Evolutionary conservation across 37 sponge, comb jelly and placozoan genomes (phyloP).

Genomic region (Dysidea cf. avara): DNA sequence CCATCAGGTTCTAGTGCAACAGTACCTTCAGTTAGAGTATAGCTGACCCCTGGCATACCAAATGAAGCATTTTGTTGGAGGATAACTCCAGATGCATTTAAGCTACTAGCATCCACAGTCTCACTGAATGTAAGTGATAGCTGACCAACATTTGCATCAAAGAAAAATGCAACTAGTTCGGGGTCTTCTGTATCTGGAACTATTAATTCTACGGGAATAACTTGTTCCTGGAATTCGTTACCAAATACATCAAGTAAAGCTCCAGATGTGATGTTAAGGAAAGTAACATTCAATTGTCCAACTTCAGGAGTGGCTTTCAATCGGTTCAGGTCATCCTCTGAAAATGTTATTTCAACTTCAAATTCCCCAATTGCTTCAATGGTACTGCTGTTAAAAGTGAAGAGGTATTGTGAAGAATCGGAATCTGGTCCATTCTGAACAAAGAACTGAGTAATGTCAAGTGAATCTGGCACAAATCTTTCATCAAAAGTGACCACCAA

Average conservation of each 20-base stretch:
- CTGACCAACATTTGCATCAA: slow-evolving; percentile 51
- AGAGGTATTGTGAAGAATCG: not conserved
- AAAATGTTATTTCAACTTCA: slow-evolving; percentile 42
- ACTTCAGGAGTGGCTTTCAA: slow-evolving; percentile 60
- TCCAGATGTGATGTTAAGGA: slow-evolving; percentile 30
- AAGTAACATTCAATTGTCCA: slow-evolving; percentile 60
- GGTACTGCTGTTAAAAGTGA: slow-evolving; percentile 36
- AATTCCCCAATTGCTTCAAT: slow-evolving; percentile 33
- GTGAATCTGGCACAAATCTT: slow-evolving; percentile 38
- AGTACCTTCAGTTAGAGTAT: slow-evolving; percentile 9
- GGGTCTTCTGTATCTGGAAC: slow-evolving; percentile 53
- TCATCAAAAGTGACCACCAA: slow-evolving; percentile 75
- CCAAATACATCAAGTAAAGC: slow-evolving; percentile 60
- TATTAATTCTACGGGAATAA: slow-evolving; percentile 19
- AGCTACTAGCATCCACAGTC: slow-evolving; percentile 43
- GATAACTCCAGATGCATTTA: slow-evolving; percentile 38
- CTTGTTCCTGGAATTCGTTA: slow-evolving; percentile 49
- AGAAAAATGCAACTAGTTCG: slow-evolving; percentile 38
- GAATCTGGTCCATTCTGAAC: slow-evolving; percentile 34
- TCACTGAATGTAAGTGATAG: slow-evolving; percentile 71
- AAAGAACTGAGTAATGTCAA: slow-evolving; percentile 34
- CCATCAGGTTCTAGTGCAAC: slow-evolving; percentile 23
- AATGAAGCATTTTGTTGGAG: slow-evolving; percentile 16
- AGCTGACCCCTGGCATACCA: too few species aligned
- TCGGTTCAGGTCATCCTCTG: slow-evolving; percentile 54